These are phyloP conservation scores for Mobula hypostoma DNA, from an alignment of 2,113 vertebrate genomes.

Conservation along the genomic window DNA sequence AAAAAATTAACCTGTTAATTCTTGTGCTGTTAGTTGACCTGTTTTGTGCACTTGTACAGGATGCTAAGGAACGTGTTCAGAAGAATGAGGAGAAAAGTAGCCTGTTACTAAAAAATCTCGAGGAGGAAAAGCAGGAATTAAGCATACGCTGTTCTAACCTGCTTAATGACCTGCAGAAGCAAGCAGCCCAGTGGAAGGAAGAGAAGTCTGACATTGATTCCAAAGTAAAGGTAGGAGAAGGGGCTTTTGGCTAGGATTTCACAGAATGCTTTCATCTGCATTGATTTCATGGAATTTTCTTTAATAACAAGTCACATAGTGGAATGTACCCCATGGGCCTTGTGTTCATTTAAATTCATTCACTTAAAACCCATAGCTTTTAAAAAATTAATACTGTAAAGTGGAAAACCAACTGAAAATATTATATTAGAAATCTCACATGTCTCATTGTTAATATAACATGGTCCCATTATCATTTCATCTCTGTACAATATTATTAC, in stretches of 20 bases:
- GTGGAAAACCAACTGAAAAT: slow-evolving; percentile 75
- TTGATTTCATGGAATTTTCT: slow-evolving; percentile 58
- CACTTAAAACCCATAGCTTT: slow-evolving; percentile 70
- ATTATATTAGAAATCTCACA: slow-evolving; percentile 40
- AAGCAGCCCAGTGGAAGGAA: slow-evolving; percentile 62
- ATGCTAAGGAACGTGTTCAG: slow-evolving; percentile 66
- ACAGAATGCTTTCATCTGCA: slow-evolving; percentile 49
- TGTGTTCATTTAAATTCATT: slow-evolving; percentile 73
- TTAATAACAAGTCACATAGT: slow-evolving; percentile 69
- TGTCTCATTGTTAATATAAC: slow-evolving; percentile 37
- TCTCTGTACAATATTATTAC: slow-evolving; percentile 34
- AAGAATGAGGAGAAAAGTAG: slow-evolving; percentile 74
- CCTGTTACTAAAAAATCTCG: slow-evolving; percentile 68
- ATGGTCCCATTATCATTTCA: slow-evolving; percentile 38
- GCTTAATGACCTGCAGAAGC: slow-evolving; percentile 80
- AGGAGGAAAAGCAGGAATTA: slow-evolving; percentile 78
- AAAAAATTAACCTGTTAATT: slow-evolving; percentile 74
- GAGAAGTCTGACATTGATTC: slow-evolving; percentile 64
- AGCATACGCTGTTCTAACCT: slow-evolving; percentile 69
- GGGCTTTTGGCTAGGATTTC: slow-evolving; percentile 46
- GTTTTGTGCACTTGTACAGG: slow-evolving; percentile 64
- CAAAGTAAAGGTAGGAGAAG: slow-evolving; percentile 72
- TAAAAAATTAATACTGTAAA: slow-evolving; percentile 79
- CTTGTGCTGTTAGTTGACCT: slow-evolving; percentile 62
- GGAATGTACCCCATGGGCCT: slow-evolving; percentile 63